Evolutionary conservation across 1,140 invertebrate genomes (phyloP), one percentile per base, ranked within the genome.

Genomic region (Drosophila eugracilis): DNA sequence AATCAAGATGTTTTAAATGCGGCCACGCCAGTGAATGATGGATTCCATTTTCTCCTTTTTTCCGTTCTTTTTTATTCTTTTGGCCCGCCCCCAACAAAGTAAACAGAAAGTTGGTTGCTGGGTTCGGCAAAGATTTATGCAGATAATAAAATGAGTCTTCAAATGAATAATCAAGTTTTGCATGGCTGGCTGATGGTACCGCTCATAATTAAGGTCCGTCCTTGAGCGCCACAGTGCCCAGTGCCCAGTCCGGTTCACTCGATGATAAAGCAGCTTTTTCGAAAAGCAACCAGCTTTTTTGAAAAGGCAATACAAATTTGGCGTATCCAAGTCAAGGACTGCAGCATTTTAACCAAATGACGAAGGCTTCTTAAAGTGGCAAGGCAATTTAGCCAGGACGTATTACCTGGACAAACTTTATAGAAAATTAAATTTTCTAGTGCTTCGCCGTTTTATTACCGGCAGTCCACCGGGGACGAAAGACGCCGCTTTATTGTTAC

Each of bases 1-100:
- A 85, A 85, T 85, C 80, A 85, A 85, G 81, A 85, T 85, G 69
- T 85, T 85, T 85, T 85, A 85, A 84, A 85, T 85, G 81, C 80
- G 79, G 70, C 76, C 52, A 75, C 80, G 76, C 76, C 81, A 78
- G 54, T 80, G 81, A 80, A 86, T 85, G 81, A 85, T 85, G 77
- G 59, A 85, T 85, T 86, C 71, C 70, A 57, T 79, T 67, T 26
- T 54, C 52, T 55, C 50, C 42, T 47, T 19, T 47, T 19, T 54
- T 75, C 52, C 17, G 15, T 17, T 14, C 9, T 30, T n/a, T n/a
- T n/a, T n/a, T n/a, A n/a, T 5, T 26, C 50, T 24, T 17, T 19
- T 10, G 36, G 37, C 37, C 48, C 21, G 30, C 34, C 48, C 36
- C 52, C 52, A 1, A 55, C 55, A 69, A 60, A 85, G 80, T 85